phyloP scores from a whole-genome alignment of 2,113 vertebrate species.

The Ameiurus melas region DNA sequence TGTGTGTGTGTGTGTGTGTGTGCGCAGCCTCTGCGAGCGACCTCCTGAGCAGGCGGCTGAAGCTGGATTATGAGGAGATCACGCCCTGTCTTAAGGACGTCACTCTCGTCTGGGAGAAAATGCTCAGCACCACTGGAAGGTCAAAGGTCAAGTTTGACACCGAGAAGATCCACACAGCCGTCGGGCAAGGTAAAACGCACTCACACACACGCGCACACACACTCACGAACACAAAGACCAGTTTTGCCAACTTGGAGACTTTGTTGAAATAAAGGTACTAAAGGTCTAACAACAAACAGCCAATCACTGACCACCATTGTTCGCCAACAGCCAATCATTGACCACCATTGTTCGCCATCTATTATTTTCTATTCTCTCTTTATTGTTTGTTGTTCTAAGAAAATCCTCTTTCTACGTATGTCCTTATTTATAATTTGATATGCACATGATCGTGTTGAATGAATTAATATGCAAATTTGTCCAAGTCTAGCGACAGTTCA shows the following conservation, averaged over 20 bases:
- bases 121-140: constrained; percentile 84
- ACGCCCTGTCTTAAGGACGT: constrained; percentile 95
- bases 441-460: not conserved
- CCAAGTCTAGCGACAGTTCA: not conserved
- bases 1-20: constrained; percentile 23
- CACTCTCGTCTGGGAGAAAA: constrained; percentile 93
- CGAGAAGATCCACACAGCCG: constrained; percentile 86
- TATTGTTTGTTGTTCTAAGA: not conserved
- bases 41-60: constrained; percentile 89
- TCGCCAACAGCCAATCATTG: too few species aligned
- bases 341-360: not conserved
- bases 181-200: constrained; percentile 83
- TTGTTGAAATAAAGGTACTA: too few species aligned
- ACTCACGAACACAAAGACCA: not conserved
- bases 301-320: too few species aligned
- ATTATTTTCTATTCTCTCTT: too few species aligned
- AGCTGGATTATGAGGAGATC: constrained; percentile 97
- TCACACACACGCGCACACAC: not conserved
- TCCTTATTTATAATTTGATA: not conserved
- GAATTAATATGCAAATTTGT: not conserved
- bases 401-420: not conserved
- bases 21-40: constrained; percentile 86
- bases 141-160: constrained; percentile 86
- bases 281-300: too few species aligned
- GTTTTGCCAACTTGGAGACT: not conserved